These are phyloP conservation scores for Malacoraja senta DNA, from an alignment of 2,797 vertebrate species.

Conservation along the genomic window DNA sequence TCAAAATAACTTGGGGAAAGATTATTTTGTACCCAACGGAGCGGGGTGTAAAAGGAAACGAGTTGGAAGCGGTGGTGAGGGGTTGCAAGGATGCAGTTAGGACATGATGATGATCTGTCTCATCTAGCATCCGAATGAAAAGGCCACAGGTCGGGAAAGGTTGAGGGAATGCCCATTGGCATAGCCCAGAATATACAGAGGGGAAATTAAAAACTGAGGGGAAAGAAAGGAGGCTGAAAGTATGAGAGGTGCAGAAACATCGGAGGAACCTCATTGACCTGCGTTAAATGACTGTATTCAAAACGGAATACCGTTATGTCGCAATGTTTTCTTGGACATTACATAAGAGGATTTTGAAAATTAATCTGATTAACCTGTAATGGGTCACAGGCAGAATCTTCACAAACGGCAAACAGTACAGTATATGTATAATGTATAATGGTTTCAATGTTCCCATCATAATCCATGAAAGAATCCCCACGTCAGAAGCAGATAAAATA, in stretches of 20 bases:
- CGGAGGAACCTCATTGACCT: too few relatives aligned
- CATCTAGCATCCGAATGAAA: background rate
- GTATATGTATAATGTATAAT: background rate
- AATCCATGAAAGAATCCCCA: conserved; percentile 19
- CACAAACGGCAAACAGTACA: background rate
- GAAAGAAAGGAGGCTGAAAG: background rate
- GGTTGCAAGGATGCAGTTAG: background rate
- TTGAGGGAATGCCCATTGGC: too few relatives aligned
- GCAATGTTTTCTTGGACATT: background rate
- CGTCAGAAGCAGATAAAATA: background rate
- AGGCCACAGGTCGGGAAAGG: background rate
- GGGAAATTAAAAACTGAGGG: background rate
- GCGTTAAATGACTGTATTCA: too few relatives aligned
- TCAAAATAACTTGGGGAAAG: background rate
- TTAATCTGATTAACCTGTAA: conserved; percentile 6
- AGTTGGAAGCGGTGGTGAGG: background rate
- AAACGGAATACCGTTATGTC: background rate
- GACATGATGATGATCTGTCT: background rate
- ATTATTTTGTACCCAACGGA: too few relatives aligned
- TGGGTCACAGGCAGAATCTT: background rate
- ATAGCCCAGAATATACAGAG: background rate
- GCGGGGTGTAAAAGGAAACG: background rate
- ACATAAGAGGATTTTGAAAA: background rate
- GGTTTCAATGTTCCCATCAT: background rate
- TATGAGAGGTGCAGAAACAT: background rate